Percentiles rank a stretch among this genome's conserved stretches.
These are phyloP conservation scores for Anguilla marmorata DNA, from an alignment of 2,797 vertebrate species.

Conservation along the genomic window DNA sequence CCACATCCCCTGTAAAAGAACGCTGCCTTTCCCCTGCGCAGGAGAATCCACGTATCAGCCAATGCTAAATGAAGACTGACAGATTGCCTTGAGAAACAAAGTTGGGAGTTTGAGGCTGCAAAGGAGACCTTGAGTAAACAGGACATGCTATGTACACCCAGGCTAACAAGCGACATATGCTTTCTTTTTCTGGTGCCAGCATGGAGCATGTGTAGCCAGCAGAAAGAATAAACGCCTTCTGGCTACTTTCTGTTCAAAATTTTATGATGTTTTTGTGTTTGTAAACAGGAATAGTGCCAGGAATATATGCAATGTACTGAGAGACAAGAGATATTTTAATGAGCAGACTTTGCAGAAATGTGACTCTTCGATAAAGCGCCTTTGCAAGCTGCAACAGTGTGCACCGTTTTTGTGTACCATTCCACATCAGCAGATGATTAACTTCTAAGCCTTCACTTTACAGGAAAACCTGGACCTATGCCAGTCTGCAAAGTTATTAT, in stretches of 20 bases:
- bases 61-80: slow-evolving; percentile 97
- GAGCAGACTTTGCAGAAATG: slow-evolving; percentile 27
- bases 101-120: slow-evolving; percentile 90
- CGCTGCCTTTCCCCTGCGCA: slow-evolving; percentile 89
- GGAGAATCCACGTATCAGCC: slow-evolving; percentile 85
- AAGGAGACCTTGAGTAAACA: slow-evolving; percentile 95
- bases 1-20: slow-evolving; percentile 75
- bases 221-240: slow-evolving; percentile 72
- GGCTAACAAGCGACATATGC: slow-evolving; percentile 99
- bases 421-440: too few species aligned
- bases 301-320: slow-evolving; percentile 54
- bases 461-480: too few species aligned
- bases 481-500: too few species aligned
- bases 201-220: slow-evolving; percentile 81
- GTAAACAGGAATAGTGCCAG: slow-evolving; percentile 60
- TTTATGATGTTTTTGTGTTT: slow-evolving; percentile 62
- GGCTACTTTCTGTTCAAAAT: slow-evolving; percentile 66
- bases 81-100: slow-evolving; percentile 98
- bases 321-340: slow-evolving; percentile 42
- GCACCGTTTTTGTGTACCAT: neutral
- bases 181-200: slow-evolving; percentile 85
- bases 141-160: slow-evolving; percentile 95
- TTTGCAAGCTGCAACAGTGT: neutral
- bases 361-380: neutral
- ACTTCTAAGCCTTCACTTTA: too few species aligned